These are phyloP conservation scores for Smutsia gigantea DNA, from an alignment of 2,797 vertebrate genomes.

Conservation along the genomic window DNA sequence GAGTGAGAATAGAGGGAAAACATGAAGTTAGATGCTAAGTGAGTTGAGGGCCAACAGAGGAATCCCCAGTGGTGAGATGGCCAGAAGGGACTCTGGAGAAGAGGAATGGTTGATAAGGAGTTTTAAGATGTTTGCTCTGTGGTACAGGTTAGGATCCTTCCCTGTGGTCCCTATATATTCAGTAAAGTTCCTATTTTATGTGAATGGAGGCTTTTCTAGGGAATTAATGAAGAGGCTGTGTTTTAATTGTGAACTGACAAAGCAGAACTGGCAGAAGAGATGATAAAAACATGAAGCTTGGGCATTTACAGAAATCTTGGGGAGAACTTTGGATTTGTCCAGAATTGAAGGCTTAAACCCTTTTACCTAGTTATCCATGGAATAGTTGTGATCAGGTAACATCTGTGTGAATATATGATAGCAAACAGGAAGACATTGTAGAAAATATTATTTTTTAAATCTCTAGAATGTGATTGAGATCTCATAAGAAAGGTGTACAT, in stretches of 20 bases:
- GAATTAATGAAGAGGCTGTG: neutral
- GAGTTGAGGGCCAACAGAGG: neutral
- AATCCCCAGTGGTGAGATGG: neutral
- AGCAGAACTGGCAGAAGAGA: neutral
- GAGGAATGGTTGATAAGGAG: neutral
- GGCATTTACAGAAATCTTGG: neutral
- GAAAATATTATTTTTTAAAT: constrained; percentile 35
- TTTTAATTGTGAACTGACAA: neutral
- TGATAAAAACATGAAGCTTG: neutral
- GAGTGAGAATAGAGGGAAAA: neutral
- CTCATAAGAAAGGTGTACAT: neutral
- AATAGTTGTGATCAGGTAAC: neutral
- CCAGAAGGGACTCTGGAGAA: neutral
- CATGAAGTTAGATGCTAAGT: neutral
- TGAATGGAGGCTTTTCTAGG: neutral
- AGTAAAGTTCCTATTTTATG: neutral
- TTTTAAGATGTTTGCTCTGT: neutral
- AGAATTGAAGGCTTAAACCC: neutral
- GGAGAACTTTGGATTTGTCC: neutral
- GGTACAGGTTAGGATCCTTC: neutral
- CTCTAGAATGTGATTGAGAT: neutral
- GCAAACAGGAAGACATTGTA: neutral
- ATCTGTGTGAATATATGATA: neutral
- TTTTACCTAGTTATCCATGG: neutral
- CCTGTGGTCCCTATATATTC: neutral